Base-by-base conservation (phyloP, 2,113 vertebrate species). In the Lophura nycthemera region DNA sequence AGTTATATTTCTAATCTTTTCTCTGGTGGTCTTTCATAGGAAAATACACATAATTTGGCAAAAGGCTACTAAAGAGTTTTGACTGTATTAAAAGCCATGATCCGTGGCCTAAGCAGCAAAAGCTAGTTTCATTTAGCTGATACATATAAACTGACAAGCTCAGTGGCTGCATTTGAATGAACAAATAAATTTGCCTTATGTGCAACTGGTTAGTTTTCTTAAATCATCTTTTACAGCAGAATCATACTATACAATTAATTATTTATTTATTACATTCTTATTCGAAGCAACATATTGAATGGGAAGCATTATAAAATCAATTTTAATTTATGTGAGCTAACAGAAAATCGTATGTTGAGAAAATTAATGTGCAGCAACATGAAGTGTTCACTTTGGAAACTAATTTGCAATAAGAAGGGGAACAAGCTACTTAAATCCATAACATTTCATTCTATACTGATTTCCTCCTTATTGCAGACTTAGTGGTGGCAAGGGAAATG, bases 71-170 rank as follows among this genome's bases (percentile, higher is more conserved):
- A 57, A 61, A 47, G 20, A n/a, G 2, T 72, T 88, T 71, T 30
- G 43, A 48, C 32, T 86, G 20, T 18, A 73, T 84, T 87, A 70
- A 88, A 95, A 89, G 48, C 47, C 59, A 59, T 72, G 15, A 48
- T 48, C 52, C 29, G 48, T 94, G 73, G 38, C 48, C 57, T 90
- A 40, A 71, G 48, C 59, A 93, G 61, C 70, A 83, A 83, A 88
- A 90, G 32, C 30, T 59, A 24, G 78, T 92, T 82, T 82, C 12
- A 70, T 90, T 92, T 84, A 86, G 65, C 52, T 82, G 52, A 48
- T 34, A 65, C 20, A 42, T 45, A 30, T 17, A 40, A 87, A 89
- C 34, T 60, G 47, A 77, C 19, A 57, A 71, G n/a, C 40, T 56
- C 48, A 38, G 42, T 67, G 69, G 38, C 20, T 91, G 71, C 88